These are phyloP conservation scores for Smittia aterrima DNA, from an alignment of 2,888 invertebrate genomes.

Conservation along the genomic window DNA sequence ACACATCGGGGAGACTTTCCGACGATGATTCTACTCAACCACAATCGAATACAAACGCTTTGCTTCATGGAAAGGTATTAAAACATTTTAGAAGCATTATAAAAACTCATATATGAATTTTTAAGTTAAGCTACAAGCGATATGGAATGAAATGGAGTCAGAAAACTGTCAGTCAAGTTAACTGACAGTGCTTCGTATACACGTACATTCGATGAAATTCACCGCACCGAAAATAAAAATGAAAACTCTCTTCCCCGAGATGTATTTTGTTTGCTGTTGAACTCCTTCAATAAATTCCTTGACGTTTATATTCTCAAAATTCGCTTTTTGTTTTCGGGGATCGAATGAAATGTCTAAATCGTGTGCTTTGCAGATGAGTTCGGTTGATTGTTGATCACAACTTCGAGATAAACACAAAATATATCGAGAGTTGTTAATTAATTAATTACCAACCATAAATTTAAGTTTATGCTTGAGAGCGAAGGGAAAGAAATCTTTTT, in stretches of 20 bases:
- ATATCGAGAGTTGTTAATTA: conserved; percentile 19
- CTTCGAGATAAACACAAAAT: background rate
- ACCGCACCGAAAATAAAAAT: background rate
- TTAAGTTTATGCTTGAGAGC: background rate
- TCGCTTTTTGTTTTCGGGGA: background rate
- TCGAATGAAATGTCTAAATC: conserved; percentile 7
- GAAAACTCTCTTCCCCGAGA: background rate
- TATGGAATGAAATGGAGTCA: conserved; percentile 26
- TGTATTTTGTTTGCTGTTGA: background rate
- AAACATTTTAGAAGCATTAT: conserved; percentile 14
- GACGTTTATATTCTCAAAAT: background rate
- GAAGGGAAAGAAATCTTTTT: background rate
- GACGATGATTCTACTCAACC: background rate
- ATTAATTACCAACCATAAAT: conserved; percentile 12
- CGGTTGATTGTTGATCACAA: background rate
- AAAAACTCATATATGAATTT: conserved; percentile 4
- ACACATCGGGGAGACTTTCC: background rate
- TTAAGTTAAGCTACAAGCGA: conserved; percentile 5
- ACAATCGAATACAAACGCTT: no score
- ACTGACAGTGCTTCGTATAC: conserved; percentile 33
- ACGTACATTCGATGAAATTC: conserved; percentile 22
- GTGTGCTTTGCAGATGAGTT: conserved; percentile 9
- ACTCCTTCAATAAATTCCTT: conserved; percentile 16
- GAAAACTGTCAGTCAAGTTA: conserved; percentile 35
- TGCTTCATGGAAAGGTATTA: no score